Conservation (phyloP, 2,113 vertebrate species). For the Tragulus kanchil region DNA sequence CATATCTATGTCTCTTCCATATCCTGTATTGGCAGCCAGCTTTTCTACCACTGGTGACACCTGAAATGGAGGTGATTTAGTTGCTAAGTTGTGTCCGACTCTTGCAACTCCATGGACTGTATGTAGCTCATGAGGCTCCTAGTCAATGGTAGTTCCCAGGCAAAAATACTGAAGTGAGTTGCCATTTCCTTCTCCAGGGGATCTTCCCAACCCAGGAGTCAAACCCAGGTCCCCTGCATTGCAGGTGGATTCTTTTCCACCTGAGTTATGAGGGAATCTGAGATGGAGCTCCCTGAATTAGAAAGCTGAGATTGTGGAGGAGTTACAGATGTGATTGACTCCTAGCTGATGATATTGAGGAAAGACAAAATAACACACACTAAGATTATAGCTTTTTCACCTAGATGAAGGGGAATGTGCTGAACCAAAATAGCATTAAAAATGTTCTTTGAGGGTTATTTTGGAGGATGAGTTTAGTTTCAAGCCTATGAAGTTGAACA, state of each 20-base stretch:
- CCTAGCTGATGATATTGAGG: background rate
- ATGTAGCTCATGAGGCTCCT: too few relatives aligned
- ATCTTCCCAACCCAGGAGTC: too few relatives aligned
- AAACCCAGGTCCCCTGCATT: too few relatives aligned
- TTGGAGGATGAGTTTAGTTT: background rate
- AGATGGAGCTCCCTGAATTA: background rate
- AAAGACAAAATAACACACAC: background rate
- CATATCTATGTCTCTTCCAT: background rate
- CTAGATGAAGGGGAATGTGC: background rate
- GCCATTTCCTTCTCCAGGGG: too few relatives aligned
- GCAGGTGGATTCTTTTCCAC: too few relatives aligned
- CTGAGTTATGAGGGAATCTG: too few relatives aligned
- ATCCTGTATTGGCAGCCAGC: background rate
- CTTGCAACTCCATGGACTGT: too few relatives aligned
- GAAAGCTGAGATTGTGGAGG: background rate
- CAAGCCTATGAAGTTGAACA: background rate
- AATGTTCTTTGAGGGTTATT: background rate
- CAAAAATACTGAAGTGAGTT: too few relatives aligned
- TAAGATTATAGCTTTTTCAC: background rate
- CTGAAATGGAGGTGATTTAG: background rate
- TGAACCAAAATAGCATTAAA: background rate
- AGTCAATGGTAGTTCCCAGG: too few relatives aligned
- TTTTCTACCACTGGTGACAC: background rate
- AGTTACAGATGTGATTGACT: background rate
- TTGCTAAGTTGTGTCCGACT: too few relatives aligned